Evolutionary conservation across 2,888 invertebrate genomes (phyloP).

Genomic region (Rhyacophila evoluta): DNA sequence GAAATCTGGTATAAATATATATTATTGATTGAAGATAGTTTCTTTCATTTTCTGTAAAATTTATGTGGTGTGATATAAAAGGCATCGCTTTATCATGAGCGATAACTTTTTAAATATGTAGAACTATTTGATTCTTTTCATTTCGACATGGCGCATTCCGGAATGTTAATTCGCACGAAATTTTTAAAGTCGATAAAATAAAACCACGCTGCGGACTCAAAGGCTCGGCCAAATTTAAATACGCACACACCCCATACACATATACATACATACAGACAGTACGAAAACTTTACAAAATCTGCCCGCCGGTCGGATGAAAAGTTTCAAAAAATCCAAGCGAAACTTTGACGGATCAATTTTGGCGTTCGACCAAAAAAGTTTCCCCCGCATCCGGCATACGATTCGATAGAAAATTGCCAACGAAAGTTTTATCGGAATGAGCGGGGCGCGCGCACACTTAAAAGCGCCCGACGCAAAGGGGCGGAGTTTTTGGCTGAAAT

Average conservation of each 20-base stretch:
- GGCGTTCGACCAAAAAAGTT: constrained; percentile 27
- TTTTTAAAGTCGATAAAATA: constrained; percentile 54
- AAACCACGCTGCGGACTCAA: constrained; percentile 42
- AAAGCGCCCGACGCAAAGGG: constrained; percentile 42
- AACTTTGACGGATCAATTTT: constrained; percentile 46
- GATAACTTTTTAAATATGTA: no score
- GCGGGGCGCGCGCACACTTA: constrained; percentile 6
- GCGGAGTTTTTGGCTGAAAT: constrained; percentile 55
- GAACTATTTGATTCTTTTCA: neutral
- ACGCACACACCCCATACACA: constrained; percentile 41
- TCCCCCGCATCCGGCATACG: neutral
- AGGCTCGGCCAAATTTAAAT: constrained; percentile 6
- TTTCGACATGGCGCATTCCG: constrained; percentile 38
- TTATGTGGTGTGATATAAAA: no score
- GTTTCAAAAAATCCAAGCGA: constrained; percentile 39
- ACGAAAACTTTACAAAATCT: constrained; percentile 39
- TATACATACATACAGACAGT: neutral
- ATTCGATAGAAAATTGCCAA: neutral
- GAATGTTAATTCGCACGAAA: constrained; percentile 35
- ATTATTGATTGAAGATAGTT: no score
- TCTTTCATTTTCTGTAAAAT: no score
- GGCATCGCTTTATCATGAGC: no score
- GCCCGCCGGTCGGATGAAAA: constrained; percentile 35
- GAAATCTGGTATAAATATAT: no score
- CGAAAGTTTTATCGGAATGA: constrained; percentile 39